Conservation (phyloP, 1,140 invertebrate species). For the Marisa cornuarietis region DNA sequence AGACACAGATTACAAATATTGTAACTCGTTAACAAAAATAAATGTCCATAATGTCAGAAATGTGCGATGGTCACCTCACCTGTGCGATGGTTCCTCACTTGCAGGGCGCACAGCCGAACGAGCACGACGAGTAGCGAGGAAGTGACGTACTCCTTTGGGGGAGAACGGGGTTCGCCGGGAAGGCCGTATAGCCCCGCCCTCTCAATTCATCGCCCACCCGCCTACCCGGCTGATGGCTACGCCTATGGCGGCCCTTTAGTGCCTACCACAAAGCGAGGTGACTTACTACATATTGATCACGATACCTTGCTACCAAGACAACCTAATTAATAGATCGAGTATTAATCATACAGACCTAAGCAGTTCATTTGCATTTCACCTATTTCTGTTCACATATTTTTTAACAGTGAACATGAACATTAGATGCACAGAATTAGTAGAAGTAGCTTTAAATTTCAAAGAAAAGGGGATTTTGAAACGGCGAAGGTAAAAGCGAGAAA, state of each 20-base stretch:
- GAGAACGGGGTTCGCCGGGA: slow-evolving; percentile 12
- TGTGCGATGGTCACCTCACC: slow-evolving; percentile 2
- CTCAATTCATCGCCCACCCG: slow-evolving; percentile 34
- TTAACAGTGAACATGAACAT: too few species aligned
- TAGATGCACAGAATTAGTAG: too few species aligned
- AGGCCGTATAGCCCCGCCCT: slow-evolving; percentile 10
- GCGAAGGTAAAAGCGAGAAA: too few species aligned
- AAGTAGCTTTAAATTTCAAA: too few species aligned
- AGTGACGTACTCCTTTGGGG: slow-evolving; percentile 49
- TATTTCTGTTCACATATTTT: too few species aligned
- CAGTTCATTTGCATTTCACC: too few species aligned
- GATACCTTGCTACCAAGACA: too few species aligned
- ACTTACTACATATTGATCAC: neutral
- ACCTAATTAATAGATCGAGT: too few species aligned
- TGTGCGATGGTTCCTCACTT: slow-evolving; percentile 3
- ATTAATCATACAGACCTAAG: too few species aligned
- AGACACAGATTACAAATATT: too few species aligned
- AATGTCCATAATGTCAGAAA: neutral
- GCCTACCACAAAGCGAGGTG: slow-evolving; percentile 32
- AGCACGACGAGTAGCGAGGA: slow-evolving; percentile 58
- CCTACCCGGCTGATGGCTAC: slow-evolving; percentile 49
- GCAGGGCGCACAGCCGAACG: slow-evolving; percentile 47
- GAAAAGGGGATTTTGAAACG: too few species aligned
- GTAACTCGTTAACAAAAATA: too few species aligned
- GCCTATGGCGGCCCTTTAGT: slow-evolving; percentile 24